Conservation (phyloP, 1,140 invertebrate genomes). For the Trachymyrmex septentrionalis region DNA sequence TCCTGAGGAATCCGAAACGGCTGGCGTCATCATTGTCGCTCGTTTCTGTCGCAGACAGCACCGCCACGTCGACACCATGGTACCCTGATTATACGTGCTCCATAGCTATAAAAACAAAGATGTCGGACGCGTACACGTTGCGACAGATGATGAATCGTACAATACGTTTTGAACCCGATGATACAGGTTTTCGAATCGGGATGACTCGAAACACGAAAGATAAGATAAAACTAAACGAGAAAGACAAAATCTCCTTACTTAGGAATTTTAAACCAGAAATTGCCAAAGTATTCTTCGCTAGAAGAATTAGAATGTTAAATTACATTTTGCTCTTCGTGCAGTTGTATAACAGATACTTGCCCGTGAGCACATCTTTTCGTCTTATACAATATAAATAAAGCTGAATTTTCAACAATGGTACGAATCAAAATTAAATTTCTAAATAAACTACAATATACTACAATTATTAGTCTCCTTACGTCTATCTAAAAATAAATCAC, state of each 20-base stretch:
- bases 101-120: constrained; percentile 37
- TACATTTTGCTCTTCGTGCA: no score
- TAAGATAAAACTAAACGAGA: neutral
- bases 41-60: neutral
- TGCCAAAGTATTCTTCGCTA: no score
- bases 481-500: no score
- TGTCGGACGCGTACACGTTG: neutral
- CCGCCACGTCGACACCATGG: neutral
- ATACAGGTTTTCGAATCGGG: neutral
- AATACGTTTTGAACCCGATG: neutral
- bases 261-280: neutral
- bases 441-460: no score
- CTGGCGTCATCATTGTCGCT: neutral
- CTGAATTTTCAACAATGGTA: no score
- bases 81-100: constrained; percentile 21
- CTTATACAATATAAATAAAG: no score
- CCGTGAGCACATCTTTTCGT: no score
- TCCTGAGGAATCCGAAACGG: neutral
- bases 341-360: no score
- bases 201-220: neutral
- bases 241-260: neutral
- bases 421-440: no score
- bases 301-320: no score
- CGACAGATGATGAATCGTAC: neutral
- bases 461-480: no score